Percentiles rank a stretch among this genome's conserved stretches.
phyloP scores from a whole-genome alignment of 92 coral and sea anemone genomes.

The Ricordea florida region DNA sequence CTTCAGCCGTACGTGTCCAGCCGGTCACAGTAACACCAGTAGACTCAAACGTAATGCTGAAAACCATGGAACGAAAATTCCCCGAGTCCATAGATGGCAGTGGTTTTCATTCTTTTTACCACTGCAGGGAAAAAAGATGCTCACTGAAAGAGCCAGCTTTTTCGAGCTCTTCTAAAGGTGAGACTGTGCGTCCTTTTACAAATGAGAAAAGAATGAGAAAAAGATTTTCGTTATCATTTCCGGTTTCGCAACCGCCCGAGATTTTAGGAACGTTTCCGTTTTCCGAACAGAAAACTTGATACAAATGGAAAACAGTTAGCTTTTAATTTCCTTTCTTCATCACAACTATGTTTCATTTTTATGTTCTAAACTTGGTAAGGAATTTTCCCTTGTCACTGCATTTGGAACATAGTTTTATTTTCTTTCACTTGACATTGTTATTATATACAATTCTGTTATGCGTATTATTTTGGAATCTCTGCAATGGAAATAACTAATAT shows the following conservation, averaged over 20 bases:
- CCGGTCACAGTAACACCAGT: too few species aligned
- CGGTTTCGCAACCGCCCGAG: neutral
- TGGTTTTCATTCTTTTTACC: slow-evolving; percentile 33
- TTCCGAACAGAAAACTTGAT: neutral
- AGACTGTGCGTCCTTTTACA: slow-evolving; percentile 2
- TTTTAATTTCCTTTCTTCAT: too few species aligned
- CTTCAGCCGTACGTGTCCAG: slow-evolving; percentile 36
- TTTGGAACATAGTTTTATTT: too few species aligned
- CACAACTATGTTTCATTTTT: too few species aligned
- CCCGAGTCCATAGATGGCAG: slow-evolving; percentile 9
- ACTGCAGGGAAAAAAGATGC: slow-evolving; percentile 22
- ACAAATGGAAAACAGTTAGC: slow-evolving; percentile 15
- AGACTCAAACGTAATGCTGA: slow-evolving; percentile 23
- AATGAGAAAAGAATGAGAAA: neutral
- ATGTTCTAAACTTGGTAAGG: too few species aligned
- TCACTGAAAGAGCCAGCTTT: slow-evolving; percentile 28
- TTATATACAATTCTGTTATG: neutral
- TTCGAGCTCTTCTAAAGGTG: slow-evolving; percentile 37
- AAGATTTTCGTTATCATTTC: neutral
- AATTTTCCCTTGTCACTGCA: too few species aligned
- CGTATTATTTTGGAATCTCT: neutral
- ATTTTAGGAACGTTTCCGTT: neutral
- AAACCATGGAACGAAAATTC: slow-evolving; percentile 26
- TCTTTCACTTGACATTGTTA: neutral
- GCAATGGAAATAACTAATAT: slow-evolving; percentile 10